Percentiles rank a stretch among this genome's conserved stretches.
Evolutionary conservation across 2,888 invertebrate genomes (phyloP).

Genomic region (Argyresthia albistria): DNA sequence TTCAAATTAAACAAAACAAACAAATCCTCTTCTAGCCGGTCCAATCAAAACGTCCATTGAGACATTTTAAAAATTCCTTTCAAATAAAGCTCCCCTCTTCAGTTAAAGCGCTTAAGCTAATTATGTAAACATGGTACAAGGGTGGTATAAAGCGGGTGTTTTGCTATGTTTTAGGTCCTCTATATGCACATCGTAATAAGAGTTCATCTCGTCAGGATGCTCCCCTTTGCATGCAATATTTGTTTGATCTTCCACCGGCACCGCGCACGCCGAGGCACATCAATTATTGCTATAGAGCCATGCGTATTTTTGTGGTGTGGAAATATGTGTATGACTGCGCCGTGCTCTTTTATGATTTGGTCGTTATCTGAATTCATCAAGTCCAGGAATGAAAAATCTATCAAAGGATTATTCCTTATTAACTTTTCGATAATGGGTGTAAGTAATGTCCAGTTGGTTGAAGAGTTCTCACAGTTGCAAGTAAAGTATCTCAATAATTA

Average conservation of each 20-base stretch:
- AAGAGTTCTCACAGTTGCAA: too few relatives aligned
- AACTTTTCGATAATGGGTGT: too few relatives aligned
- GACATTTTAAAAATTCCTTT: conserved; percentile 44
- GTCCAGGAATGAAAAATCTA: too few relatives aligned
- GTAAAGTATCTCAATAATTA: too few relatives aligned
- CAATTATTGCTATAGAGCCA: too few relatives aligned
- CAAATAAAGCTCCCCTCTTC: conserved; percentile 33
- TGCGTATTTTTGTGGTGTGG: too few relatives aligned
- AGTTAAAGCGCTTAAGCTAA: conserved; percentile 66
- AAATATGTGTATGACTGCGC: too few relatives aligned
- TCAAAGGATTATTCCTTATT: too few relatives aligned
- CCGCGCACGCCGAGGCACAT: background rate
- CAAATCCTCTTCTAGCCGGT: conserved; percentile 37
- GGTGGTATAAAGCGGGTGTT: conserved; percentile 37
- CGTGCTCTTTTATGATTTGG: too few relatives aligned
- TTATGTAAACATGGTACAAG: conserved; percentile 50
- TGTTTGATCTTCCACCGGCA: conserved; percentile 52
- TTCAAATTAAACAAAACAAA: conserved; percentile 28
- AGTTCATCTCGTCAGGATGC: conserved; percentile 36
- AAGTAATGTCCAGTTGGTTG: too few relatives aligned
- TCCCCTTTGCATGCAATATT: conserved; percentile 51
- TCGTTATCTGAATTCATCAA: too few relatives aligned
- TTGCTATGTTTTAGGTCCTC: conserved; percentile 32
- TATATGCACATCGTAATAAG: conserved; percentile 47
- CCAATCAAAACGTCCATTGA: conserved; percentile 68